These are phyloP conservation scores for Parazoanthus swiftii DNA, from an alignment of 92 coral and sea anemone species.

Conservation along the genomic window DNA sequence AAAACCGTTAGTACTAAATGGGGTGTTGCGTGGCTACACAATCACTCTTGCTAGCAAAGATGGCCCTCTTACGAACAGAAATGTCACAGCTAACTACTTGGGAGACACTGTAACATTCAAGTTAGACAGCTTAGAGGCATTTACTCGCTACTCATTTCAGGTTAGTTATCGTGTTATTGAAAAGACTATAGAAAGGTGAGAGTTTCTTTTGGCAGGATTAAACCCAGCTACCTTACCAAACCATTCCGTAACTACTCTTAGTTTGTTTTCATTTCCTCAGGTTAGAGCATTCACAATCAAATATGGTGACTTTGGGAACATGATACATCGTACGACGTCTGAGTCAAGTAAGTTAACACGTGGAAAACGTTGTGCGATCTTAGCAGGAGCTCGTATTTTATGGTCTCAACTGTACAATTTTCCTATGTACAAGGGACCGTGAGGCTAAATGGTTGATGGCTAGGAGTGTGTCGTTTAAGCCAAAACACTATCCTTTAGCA, in stretches of 20 bases:
- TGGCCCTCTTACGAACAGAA: neutral
- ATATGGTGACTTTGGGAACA: neutral
- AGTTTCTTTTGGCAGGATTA: neutral
- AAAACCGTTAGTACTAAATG: conserved; percentile 28
- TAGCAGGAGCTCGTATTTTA: neutral
- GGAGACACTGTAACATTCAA: neutral
- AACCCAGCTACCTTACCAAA: too few species aligned
- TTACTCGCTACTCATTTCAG: neutral
- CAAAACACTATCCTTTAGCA: too few species aligned
- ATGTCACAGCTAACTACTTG: neutral
- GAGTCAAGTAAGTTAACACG: neutral
- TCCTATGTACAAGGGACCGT: too few species aligned
- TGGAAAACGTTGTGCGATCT: neutral
- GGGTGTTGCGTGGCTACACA: conserved; percentile 40
- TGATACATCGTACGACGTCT: neutral
- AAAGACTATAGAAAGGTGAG: too few species aligned
- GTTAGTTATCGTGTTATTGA: neutral
- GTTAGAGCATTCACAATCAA: conserved; percentile 1
- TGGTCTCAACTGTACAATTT: neutral
- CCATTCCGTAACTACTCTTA: neutral
- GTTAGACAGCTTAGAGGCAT: neutral
- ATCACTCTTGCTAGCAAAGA: neutral
- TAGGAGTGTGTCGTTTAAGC: too few species aligned
- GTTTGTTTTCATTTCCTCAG: neutral
- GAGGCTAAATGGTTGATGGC: too few species aligned